Evolutionary conservation across 1,140 invertebrate species (phyloP), one percentile per base, ranked within the genome.

Genomic region (Phymastichus coffea): DNA sequence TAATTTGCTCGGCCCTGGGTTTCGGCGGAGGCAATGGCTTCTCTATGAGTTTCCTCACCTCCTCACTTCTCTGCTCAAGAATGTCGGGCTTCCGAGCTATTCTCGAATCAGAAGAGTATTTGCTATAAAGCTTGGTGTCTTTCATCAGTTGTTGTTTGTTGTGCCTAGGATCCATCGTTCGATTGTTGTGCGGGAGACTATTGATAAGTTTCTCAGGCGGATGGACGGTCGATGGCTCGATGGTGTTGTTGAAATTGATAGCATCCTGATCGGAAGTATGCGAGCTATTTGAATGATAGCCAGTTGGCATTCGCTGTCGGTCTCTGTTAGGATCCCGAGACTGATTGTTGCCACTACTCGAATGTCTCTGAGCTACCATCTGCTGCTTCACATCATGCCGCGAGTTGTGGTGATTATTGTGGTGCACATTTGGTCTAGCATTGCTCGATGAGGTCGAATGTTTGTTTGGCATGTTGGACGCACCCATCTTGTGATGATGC

Each of bases 41-140:
- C 14, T 78, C 77, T 2, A 78, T 78, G 0, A 78, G 37, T 30
- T 80, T 79, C 1, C 76, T 60, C 4, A 76, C 75, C 10, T 80
- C 77, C 3, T 80, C 76, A 15, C 62, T 67, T 41, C 76, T 69
- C 17, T 76, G 71, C 19, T 78, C 74, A 3, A 71, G 43, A 4
- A 61, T 63, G 19, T 78, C 76, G 4, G 65, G 57, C 33, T 76
- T 75, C 14, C 67, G 60, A 23, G 65, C 67, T 17, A 57, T 26
- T 70, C 66, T 6, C 6, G 56, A 58, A 1, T 46, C 4, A 3
- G 0, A 65, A 1, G 57, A 15, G 25, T 76, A 74, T 43, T 73
- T 73, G 0, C 65, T 63, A 20, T 70, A 74, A 17, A 63, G 4
- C 58, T 79, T 78, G 6, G 71, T 69, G 4, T n/a, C 40, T 0